phyloP scores from a whole-genome alignment of 2,797 vertebrate species.

The Coregonus suidteri region DNA sequence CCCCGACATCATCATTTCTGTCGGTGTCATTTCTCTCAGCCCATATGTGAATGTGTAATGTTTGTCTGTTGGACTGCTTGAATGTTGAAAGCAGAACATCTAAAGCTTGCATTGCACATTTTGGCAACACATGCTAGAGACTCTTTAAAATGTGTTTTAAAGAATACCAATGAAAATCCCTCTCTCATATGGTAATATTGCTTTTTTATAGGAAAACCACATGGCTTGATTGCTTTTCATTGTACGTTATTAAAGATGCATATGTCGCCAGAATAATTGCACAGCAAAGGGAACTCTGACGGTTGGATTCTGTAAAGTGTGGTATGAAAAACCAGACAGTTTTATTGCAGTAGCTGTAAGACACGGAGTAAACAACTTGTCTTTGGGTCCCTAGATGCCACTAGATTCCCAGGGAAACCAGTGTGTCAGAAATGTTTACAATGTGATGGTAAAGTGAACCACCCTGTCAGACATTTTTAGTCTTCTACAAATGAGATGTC shows the following conservation, averaged over 20 bases:
- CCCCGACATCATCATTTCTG: conserved; percentile 12
- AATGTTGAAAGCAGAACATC: conserved; percentile 13
- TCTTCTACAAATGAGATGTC: conserved; percentile 1
- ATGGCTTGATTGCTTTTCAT: conserved; percentile 16
- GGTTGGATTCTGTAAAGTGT: not conserved
- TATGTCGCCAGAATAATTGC: conserved; percentile 23
- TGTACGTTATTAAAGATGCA: conserved; percentile 9
- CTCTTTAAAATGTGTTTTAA: conserved; percentile 12
- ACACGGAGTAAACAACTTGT: conserved; percentile 23
- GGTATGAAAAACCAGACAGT: conserved; percentile 8
- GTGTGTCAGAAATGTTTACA: conserved; percentile 6
- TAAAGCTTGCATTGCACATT: conserved; percentile 14
- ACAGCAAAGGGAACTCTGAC: conserved; percentile 10
- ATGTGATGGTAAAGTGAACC: conserved; percentile 16
- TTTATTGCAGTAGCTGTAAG: conserved; percentile 13
- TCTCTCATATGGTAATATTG: conserved; percentile 11
- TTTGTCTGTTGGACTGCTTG: not conserved
- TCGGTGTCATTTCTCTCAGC: conserved; percentile 3
- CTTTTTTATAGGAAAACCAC: conserved; percentile 16
- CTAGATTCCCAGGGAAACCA: conserved; percentile 6
- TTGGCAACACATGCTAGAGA: conserved; percentile 5
- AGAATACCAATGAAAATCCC: conserved; percentile 1
- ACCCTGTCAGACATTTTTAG: conserved; percentile 7
- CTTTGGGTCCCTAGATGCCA: not conserved
- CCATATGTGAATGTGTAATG: not conserved